Conservation (phyloP, 2,113 vertebrate species). For the Tetraodon nigroviridis region DNA sequence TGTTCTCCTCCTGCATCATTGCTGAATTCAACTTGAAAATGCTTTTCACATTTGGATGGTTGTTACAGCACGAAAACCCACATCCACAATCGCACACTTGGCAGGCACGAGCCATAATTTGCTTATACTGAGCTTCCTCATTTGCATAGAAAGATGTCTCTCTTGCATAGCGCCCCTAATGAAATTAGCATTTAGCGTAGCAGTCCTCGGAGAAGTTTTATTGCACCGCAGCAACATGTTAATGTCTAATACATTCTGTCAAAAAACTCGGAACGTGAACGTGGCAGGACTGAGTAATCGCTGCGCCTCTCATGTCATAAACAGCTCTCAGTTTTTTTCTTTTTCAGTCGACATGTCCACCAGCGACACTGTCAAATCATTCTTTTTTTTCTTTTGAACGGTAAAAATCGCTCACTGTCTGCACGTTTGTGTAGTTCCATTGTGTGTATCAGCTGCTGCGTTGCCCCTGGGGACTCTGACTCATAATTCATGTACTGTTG, state of each 20-base stretch:
- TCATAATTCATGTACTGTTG: constrained; percentile 40
- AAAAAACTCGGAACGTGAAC: constrained; percentile 18
- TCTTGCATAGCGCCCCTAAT: constrained; percentile 56
- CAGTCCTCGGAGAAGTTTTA: constrained; percentile 44
- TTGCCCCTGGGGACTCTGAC: constrained; percentile 41
- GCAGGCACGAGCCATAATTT: constrained; percentile 53
- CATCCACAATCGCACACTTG: constrained; percentile 58
- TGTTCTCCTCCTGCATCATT: constrained; percentile 9
- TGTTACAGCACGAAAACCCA: constrained; percentile 38
- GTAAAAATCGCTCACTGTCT: constrained; percentile 1
- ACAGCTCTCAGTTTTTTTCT: not conserved
- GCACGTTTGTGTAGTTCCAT: constrained; percentile 14
- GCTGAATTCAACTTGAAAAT: constrained; percentile 16
- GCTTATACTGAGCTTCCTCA: constrained; percentile 51
- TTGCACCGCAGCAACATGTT: constrained; percentile 45
- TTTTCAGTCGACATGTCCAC: not conserved
- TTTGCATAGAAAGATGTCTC: constrained; percentile 70
- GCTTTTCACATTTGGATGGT: constrained; percentile 35
- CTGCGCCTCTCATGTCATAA: not conserved
- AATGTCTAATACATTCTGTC: constrained; percentile 53
- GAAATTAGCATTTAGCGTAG: constrained; percentile 61
- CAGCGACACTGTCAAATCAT: constrained; percentile 1
- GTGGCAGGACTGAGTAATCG: constrained; percentile 31
- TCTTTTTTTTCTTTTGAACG: constrained; percentile 8
- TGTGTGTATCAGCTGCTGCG: constrained; percentile 29